Evolutionary conservation across 2,888 invertebrate species (phyloP).

Genomic region (Andricus curvator): DNA sequence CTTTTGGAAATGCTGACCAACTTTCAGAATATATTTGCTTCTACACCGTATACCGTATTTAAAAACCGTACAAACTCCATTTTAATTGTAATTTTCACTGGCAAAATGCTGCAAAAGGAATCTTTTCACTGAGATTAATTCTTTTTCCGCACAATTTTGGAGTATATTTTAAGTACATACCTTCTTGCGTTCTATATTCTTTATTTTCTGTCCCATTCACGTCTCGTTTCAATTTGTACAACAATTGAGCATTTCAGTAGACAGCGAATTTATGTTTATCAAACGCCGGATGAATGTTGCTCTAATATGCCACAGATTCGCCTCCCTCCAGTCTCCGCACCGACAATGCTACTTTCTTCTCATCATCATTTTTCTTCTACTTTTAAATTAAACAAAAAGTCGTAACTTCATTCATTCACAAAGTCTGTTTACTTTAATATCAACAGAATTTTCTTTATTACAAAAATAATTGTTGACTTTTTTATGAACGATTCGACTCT

Average conservation of each 20-base stretch:
- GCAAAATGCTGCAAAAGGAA: neutral
- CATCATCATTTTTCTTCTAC: neutral
- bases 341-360: neutral
- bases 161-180: neutral
- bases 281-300: constrained; percentile 4
- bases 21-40: too few species aligned
- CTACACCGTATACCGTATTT: too few species aligned
- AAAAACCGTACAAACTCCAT: too few species aligned
- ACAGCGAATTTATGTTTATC: neutral
- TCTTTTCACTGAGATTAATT: neutral
- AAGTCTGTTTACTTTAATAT: neutral
- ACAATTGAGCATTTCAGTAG: neutral
- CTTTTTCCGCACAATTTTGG: too few species aligned
- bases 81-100: too few species aligned
- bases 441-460: neutral
- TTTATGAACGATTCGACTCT: neutral
- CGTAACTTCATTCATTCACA: neutral
- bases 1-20: too few species aligned
- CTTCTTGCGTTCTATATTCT: neutral
- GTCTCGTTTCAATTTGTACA: neutral
- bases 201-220: neutral
- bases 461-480: neutral
- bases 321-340: too few species aligned
- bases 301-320: neutral
- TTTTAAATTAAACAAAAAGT: neutral